Evolutionary conservation across 2,113 vertebrate species (phyloP), one percentile per base, ranked within the genome.

Genomic region (Indicator indicator): DNA sequence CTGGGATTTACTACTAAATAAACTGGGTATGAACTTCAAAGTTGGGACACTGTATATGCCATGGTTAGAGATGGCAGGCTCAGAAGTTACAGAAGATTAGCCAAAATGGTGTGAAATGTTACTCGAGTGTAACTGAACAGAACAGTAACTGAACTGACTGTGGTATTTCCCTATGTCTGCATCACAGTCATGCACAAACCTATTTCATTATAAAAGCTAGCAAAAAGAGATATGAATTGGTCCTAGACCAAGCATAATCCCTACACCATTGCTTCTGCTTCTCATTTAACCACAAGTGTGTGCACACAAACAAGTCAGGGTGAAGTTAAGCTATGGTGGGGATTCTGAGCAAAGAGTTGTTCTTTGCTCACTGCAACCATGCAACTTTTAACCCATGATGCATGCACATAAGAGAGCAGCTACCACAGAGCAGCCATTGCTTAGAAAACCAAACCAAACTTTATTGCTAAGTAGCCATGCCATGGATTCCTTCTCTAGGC

Each of bases 11-110:
- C 3, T 4, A 65, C n/a, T 46, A 59, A 33, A 54, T 40, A 82
- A 82, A 52, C 10, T 28, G 12, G 11, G 15, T 75, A 54, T 15
- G 24, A 40, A 21, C 2, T 1, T 18, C 54, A 58, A 58, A 16
- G 16, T 4, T 50, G 17, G 30, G 33, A 84, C 0, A 0, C 20
- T 72, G 33, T 1, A 9, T 36, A n/a, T 11, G 13, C n/a, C 55
- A 17, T 0, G 18, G 50, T 14, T 63, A 83, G 36, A 76, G 50
- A 40, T 1, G 3, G 36, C 9, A 33, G 1, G 23, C 5, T 58
- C 36, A 75, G 32, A 65, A 68, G 19, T 0, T 79, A 44, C 62
- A 79, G 63, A 64, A 77, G 40, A 46, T 23, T 17, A 36, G 16
- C 59, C 23, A 86, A 54, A 78, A 38, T 9, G 20, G 11, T 2